phyloP scores from a whole-genome alignment of 1,140 invertebrate species.

The Plodia interpunctella region DNA sequence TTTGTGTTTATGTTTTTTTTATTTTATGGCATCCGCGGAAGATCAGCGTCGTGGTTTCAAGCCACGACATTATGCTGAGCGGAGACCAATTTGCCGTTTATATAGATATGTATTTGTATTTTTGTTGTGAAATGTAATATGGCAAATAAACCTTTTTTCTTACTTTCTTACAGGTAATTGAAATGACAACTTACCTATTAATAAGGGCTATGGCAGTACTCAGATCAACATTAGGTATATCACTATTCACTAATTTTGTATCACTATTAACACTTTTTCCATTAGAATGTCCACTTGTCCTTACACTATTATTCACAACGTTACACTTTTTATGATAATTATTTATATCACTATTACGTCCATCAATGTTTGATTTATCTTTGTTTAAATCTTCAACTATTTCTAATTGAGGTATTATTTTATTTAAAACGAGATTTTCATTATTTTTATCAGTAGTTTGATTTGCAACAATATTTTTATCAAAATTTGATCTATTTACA shows the following conservation, averaged over 20 bases:
- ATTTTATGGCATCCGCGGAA: too few species aligned
- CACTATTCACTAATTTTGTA: conserved; percentile 5
- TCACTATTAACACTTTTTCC: conserved; percentile 10
- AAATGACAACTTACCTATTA: conserved; percentile 48
- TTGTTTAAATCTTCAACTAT: not conserved
- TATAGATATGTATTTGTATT: too few species aligned
- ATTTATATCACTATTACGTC: not conserved
- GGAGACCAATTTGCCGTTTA: too few species aligned
- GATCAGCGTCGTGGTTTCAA: too few species aligned
- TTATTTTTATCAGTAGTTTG: not conserved
- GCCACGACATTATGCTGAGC: too few species aligned
- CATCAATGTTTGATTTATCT: not conserved
- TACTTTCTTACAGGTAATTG: too few species aligned
- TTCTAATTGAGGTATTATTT: not conserved
- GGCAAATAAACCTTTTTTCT: conserved; percentile 15
- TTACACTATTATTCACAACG: not conserved
- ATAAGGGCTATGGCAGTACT: conserved; percentile 61
- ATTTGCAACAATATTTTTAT: not conserved
- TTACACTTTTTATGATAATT: not conserved
- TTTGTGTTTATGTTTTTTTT: too few species aligned
- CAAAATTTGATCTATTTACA: not conserved
- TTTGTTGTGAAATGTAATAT: too few species aligned
- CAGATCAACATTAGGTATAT: conserved; percentile 48
- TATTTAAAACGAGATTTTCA: not conserved
- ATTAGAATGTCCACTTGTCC: not conserved